Evolutionary conservation across 2,888 invertebrate genomes (phyloP).

Genomic region (Heteropelma amictum): DNA sequence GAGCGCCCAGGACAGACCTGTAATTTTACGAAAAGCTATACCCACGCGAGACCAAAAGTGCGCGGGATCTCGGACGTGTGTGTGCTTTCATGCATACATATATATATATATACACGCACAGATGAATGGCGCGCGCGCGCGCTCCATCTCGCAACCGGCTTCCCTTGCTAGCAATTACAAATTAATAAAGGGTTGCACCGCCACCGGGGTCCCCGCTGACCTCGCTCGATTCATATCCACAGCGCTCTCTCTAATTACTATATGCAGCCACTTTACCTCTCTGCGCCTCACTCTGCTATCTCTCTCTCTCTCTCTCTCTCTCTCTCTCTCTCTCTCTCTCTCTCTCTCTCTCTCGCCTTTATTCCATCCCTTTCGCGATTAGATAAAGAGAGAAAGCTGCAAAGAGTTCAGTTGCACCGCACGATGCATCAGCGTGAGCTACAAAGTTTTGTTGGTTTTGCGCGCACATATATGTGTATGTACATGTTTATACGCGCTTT

Average conservation of each 20-base stretch:
- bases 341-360: neutral
- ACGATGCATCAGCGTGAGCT: constrained; percentile 28
- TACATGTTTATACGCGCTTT: too few species aligned
- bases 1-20: constrained; percentile 63
- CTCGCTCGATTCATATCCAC: constrained; percentile 69
- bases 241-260: constrained; percentile 68
- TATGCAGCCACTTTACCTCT: constrained; percentile 54
- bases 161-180: constrained; percentile 69
- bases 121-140: constrained; percentile 10
- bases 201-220: constrained; percentile 55
- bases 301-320: constrained; percentile 16
- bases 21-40: constrained; percentile 70
- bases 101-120: neutral
- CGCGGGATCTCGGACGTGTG: neutral
- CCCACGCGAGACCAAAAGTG: neutral
- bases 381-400: neutral
- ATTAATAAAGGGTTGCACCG: constrained; percentile 71
- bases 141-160: constrained; percentile 43
- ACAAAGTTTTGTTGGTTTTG: constrained; percentile 53
- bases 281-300: constrained; percentile 9
- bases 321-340: constrained; percentile 7
- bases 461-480: neutral
- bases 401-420: constrained; percentile 26
- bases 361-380: too few species aligned
- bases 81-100: neutral